Evolutionary conservation across 2,888 invertebrate genomes (phyloP), one percentile per base, ranked within the genome.

Genomic region (Limenitis arthemis): DNA sequence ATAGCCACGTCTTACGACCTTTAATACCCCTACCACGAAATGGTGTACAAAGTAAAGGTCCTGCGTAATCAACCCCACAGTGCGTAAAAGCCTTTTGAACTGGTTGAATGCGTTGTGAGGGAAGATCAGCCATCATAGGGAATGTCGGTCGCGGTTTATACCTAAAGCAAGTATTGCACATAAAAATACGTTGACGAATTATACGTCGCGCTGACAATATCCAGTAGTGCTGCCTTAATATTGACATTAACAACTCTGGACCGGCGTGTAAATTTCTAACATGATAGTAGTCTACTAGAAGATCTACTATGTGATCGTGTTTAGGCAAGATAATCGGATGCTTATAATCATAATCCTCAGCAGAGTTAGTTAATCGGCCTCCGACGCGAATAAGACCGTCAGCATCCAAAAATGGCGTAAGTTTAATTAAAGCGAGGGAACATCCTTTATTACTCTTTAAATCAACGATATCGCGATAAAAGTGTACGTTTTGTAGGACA

Each of bases 21-120:
- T 36, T 37, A 11, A 51, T 37, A 11, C 56, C 56, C 5, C 56
- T 48, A 5, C 50, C 43, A 20, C 51, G 41, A 9, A 31, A 8
- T 33, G 56, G 54, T 34, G 50, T 56, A n/a, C 48, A 47, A 28
- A 39, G 46, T 2, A 51, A 20, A 12, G 44, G 59, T 39, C 49
- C 56, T 9, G 51, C 56, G 29, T 54, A 57, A 32, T 56, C 58
- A 40, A 44, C 41, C 9, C 55, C 53, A 8, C 55, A 55, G 12
- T 58, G 58, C 6, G 49, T 47, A 11, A 61, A 55, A 9, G 56
- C 41, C 29, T 54, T 56, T 12, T 11, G 36, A 29, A 8, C 49
- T 44, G 43, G 56, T 5, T 9, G 37, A 9, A 42, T 32, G 8
- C 54, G 54, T 33, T 36, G 9, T 12, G 39, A 20, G 44, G 51